These are phyloP conservation scores for Melanostoma mellinum DNA, from an alignment of 2,888 invertebrate genomes.

Conservation along the genomic window DNA sequence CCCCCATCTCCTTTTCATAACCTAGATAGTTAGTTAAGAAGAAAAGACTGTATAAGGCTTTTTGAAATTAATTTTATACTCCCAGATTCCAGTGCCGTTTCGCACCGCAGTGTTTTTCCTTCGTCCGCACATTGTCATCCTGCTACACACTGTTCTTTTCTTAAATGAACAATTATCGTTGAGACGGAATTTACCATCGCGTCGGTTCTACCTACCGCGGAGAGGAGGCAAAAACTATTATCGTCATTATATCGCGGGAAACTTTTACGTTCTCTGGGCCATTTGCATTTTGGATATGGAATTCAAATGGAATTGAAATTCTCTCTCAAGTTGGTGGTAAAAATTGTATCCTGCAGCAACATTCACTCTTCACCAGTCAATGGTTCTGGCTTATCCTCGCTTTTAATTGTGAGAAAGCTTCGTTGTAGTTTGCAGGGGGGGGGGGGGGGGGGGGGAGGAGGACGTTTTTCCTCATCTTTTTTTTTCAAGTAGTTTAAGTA, in stretches of 20 bases:
- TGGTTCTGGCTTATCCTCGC: constrained; percentile 55
- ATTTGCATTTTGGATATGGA: constrained; percentile 61
- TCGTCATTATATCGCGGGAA: constrained; percentile 53
- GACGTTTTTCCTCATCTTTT: constrained; percentile 5
- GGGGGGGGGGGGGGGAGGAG: not conserved
- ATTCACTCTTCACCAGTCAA: constrained; percentile 53
- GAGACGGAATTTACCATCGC: constrained; percentile 38
- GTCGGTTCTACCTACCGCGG: constrained; percentile 13
- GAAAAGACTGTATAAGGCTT: constrained; percentile 47
- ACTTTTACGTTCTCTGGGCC: constrained; percentile 49
- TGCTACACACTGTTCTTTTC: constrained; percentile 26
- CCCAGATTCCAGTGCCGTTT: constrained; percentile 23
- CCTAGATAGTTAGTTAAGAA: constrained; percentile 30
- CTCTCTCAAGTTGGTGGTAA: constrained; percentile 29
- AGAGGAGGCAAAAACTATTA: constrained; percentile 49
- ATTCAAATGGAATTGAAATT: constrained; percentile 61
- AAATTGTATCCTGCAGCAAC: constrained; percentile 30
- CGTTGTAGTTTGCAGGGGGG: constrained; percentile 14
- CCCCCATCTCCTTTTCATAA: constrained; percentile 4
- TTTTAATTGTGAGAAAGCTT: constrained; percentile 43
- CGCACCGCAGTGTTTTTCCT: constrained; percentile 14
- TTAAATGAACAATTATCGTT: constrained; percentile 70
- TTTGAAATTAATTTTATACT: constrained; percentile 67
- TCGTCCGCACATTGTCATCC: constrained; percentile 51
- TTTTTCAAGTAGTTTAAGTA: constrained; percentile 54